Evolutionary conservation across 2,113 vertebrate species (phyloP), one percentile per base, ranked within the genome.

Genomic region (Oryzias javanicus): DNA sequence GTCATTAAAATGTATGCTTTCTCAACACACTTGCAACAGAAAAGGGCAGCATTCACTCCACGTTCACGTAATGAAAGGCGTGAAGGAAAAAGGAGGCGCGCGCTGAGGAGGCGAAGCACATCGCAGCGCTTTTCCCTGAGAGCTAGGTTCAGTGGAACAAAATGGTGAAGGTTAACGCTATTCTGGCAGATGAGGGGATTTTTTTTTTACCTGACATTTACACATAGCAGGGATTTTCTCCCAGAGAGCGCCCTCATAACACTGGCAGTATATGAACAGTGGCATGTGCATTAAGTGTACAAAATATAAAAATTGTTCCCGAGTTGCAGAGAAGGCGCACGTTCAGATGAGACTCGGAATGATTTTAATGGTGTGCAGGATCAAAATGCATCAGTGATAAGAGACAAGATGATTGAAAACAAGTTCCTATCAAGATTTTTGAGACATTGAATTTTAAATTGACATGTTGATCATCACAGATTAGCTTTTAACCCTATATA

Each of bases 1-100:
- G 92, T 97, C 95, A 98, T 98, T 95, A 96, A 98, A 97, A 95
- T 95, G 95, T 93, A 94, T 92, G 91, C 92, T 93, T 93, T 94
- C 93, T 91, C 91, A 84, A 90, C 89, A 90, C 90, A 70, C 83
- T 85, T 15, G 42, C 64, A 45, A 20, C 8, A 14, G 60, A 55
- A 69, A 86, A 88, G 85, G 82, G 83, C 88, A 89, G 75, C 66
- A 71, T 82, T 70, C 73, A 86, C 91, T 94, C 91, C 89, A 89
- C 84, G 89, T 78, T 72, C 70, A 63, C 74, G 62, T 73, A 76
- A 81, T 83, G 88, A 85, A 86, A 84, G 72, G 42, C 63, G 19
- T 52, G 46, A 55, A 62, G 63, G 62, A 52, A 49, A 58, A 59
- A 49, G 4, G 27, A 62, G 56, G 40, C 5, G 47, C 59, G 7